Base-by-base conservation (phyloP, 2,888 invertebrate species). In the Physocephala rufipes region DNA sequence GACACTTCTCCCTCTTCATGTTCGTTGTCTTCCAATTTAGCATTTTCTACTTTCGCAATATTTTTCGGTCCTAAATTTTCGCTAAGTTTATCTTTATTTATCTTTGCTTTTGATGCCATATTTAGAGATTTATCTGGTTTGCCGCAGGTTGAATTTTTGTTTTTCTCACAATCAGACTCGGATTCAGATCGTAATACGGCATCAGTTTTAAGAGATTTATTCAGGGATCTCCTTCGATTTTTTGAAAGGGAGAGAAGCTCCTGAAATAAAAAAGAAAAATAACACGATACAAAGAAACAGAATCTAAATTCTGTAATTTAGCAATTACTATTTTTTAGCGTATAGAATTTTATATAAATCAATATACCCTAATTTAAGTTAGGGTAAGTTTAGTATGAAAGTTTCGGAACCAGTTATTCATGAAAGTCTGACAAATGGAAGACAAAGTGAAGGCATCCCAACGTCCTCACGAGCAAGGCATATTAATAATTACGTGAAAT, bases 1-100 rank as follows among this genome's bases (percentile, higher is more conserved):
- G 91, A 94, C 0, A 96, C 95, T 87, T 96, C 96, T 36, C 92
- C 95, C 89, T 95, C 95, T 85, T 95, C 95, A 0, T 93, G 92
- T 80, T 95, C 95, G 28, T 76, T 78, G 1, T 26, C 15, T 16
- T 24, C 12, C 26, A 21, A 53, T 53, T 53, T 21, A n/a, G 53
- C 4, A n/a, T 19, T 53, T 1, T 61, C 72, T 2, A 36, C 30
- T 83, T 78, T 74, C 86, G 86, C 62, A 82, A 86, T 85, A 75
- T 78, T 64, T 55, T 51, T 66, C 74, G 77, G 72, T 80, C 79
- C 24, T 78, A 77, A 24, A 36, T 36, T 36, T 36, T 82, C 81
- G 3, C 82, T 81, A 70, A 84, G 85, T 72, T 86, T 86, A 65
- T 84, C 86, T n/a, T 86, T 87, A 65, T 86, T 86, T 12, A 0